Evolutionary conservation across 2,888 invertebrate genomes (phyloP).

Genomic region (Cheiracanthium punctorium): DNA sequence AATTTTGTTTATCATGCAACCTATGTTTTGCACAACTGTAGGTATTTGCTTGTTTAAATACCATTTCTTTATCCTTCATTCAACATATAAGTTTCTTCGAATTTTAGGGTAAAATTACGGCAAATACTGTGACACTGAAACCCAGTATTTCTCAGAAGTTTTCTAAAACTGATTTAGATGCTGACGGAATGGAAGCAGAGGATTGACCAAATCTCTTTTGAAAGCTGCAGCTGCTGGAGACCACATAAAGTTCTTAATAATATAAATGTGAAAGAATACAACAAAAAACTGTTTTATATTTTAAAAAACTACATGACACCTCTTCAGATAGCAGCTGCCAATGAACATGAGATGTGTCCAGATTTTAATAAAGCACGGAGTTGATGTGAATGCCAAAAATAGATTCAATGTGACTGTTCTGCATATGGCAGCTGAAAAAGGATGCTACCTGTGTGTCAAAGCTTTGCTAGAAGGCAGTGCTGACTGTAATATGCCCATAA

Average conservation of each 20-base stretch:
- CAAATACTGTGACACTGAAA: no score
- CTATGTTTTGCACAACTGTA: no score
- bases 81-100: no score
- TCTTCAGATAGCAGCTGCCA: slow-evolving; percentile 73
- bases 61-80: no score
- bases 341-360: slow-evolving; percentile 72
- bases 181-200: slow-evolving; percentile 52
- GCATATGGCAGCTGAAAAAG: slow-evolving; percentile 75
- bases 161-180: slow-evolving; percentile 50
- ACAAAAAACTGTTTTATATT: slow-evolving; percentile 74
- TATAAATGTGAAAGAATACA: slow-evolving; percentile 75
- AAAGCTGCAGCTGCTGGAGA: slow-evolving; percentile 73
- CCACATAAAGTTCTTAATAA: slow-evolving; percentile 73
- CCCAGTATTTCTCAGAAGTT: no score
- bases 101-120: no score
- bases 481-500: slow-evolving; percentile 74
- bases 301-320: slow-evolving; percentile 76
- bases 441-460: slow-evolving; percentile 74
- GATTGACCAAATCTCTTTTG: slow-evolving; percentile 72
- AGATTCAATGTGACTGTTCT: slow-evolving; percentile 75
- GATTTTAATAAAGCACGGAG: slow-evolving; percentile 73
- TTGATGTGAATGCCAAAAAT: slow-evolving; percentile 74
- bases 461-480: slow-evolving; percentile 74
- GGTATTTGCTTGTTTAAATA: no score
- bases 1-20: no score